Base-by-base conservation (phyloP, 64 coral and sea anemone genomes). In the Dendrophyllia cribrosa region DNA sequence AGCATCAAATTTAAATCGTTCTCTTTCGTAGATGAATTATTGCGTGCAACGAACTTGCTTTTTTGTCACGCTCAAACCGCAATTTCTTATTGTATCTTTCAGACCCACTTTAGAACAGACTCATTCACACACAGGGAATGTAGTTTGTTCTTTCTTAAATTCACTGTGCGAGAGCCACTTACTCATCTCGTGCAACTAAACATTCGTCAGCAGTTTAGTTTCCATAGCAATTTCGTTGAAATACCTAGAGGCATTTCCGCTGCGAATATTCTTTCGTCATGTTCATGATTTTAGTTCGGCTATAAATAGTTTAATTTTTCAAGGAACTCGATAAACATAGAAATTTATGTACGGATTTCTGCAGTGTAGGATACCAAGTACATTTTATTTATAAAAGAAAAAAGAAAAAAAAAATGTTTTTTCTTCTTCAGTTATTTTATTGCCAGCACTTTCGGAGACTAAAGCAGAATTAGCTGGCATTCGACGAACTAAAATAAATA, bases 191-290 rank as follows among this genome's bases (percentile, higher is more conserved):
- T 16, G 14, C 16, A 5, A 55, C 20, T 16, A 9, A 55, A 50
- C 49, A 55, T 55, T 77, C 51, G 75, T 55, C 48, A 77, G 75
- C 48, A 77, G 46, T 55, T 21, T 77, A 9, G 48, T 77, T 77
- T 77, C 48, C 75, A 55, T 24, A 19, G n/a, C 50, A 53, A 77
- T 17, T 24, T 9, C 8, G 16, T 53, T 47, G 4, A 76, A n/a
- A 52, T 55, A 16, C 48, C 6, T 9, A 49, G 5, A 22, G n/a
- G 20, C 51, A 12, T 23, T 55, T 15, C 75, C 21, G 75, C 19
- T 45, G 75, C 51, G 51, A 64, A 64, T 19, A 56, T 56, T 56
- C 53, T 12, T 56, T 56, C 53, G 53, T 56, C 53, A 56, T 56
- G 12, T 64, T 64, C 4, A 63, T 4, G 1, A 5, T 2, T 15